These are phyloP conservation scores for Drosophila dives DNA, from an alignment of 2,888 invertebrate species.

Conservation along the genomic window DNA sequence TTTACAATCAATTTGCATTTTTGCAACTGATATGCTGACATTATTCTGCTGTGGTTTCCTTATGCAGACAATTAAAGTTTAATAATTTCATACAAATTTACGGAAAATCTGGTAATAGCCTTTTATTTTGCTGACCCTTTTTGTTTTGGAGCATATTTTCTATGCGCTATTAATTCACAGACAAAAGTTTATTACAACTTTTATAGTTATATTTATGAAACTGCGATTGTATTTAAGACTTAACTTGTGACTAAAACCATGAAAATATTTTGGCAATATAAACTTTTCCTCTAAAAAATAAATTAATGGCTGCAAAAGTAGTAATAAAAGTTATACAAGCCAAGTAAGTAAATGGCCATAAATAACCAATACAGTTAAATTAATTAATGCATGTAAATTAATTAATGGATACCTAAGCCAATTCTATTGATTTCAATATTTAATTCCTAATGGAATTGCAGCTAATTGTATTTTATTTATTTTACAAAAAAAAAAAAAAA, in stretches of 20 bases:
- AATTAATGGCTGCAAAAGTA: background rate
- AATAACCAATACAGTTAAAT: background rate
- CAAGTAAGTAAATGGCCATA: background rate
- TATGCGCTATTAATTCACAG: background rate
- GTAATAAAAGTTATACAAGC: no score
- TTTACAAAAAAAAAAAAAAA: background rate
- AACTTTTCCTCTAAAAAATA: background rate
- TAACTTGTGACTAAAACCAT: background rate
- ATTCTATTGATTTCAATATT: background rate
- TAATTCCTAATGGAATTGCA: background rate
- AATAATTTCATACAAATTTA: background rate
- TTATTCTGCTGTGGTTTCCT: background rate
- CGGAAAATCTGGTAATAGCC: background rate
- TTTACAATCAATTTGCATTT: no score
- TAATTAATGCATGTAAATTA: background rate
- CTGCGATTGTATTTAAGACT: background rate
- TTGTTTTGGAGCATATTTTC: background rate
- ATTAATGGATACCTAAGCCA: fast-evolving
- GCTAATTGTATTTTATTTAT: background rate
- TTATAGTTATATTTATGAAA: background rate
- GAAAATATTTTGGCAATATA: background rate
- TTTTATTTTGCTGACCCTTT: background rate
- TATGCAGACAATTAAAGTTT: background rate
- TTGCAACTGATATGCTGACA: background rate
- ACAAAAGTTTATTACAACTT: background rate